Conservation (phyloP, 2,113 vertebrate genomes). For the Gobio gobio region DNA sequence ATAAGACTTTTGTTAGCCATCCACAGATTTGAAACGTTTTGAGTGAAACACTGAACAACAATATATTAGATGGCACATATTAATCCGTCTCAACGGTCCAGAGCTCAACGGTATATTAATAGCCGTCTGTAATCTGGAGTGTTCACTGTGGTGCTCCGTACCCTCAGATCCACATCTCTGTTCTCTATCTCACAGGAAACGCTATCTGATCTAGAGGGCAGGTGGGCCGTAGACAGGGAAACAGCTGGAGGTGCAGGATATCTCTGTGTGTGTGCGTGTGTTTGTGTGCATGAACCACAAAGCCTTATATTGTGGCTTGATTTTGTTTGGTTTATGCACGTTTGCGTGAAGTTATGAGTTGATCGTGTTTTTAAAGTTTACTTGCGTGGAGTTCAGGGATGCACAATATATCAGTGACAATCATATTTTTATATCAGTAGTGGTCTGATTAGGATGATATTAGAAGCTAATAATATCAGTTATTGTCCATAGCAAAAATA, state of each 20-base stretch:
- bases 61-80: background rate
- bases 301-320: background rate
- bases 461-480: background rate
- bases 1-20: background rate
- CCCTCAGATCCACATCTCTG: conserved; percentile 18
- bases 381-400: background rate
- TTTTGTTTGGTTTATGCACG: conserved; percentile 5
- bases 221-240: conserved; percentile 63
- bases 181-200: conserved; percentile 54
- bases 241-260: conserved; percentile 73
- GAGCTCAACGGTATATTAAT: background rate
- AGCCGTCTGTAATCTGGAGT: conserved; percentile 2
- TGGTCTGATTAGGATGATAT: background rate
- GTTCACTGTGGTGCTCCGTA: background rate
- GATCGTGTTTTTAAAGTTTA: background rate
- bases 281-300: conserved; percentile 17
- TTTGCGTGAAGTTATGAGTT: conserved; percentile 11
- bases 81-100: background rate
- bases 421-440: background rate
- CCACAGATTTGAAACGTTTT: background rate
- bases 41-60: background rate
- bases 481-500: background rate
- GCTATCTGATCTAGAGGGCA: conserved; percentile 40
- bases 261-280: conserved; percentile 53
- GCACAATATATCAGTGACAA: conserved; percentile 12